A percentile compares a stretch with the other conserved stretches of the same genome.
These are phyloP conservation scores for Protobothrops flavoviridis DNA, from an alignment of 2,113 vertebrate species.

Conservation along the genomic window DNA sequence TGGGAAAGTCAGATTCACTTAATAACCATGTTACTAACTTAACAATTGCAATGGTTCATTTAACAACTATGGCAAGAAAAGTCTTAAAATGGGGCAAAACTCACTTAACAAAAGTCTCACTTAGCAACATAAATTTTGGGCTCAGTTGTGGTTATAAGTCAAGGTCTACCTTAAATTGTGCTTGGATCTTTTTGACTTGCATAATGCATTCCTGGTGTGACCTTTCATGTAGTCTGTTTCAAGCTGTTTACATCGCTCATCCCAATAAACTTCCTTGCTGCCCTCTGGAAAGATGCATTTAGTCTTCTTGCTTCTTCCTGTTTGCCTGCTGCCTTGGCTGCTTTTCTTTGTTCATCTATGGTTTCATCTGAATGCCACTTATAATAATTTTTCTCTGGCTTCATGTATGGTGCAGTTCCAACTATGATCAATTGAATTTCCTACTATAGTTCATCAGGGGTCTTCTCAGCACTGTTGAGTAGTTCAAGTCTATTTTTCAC, in stretches of 20 bases:
- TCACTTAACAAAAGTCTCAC: background rate
- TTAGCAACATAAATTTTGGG: background rate
- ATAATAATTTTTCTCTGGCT: background rate
- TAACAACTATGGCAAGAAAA: background rate
- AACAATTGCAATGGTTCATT: background rate
- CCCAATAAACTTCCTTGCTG: background rate
- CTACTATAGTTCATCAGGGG: background rate
- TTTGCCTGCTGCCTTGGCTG: background rate
- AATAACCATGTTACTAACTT: background rate
- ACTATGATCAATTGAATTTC: background rate
- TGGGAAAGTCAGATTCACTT: background rate
- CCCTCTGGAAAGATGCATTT: background rate
- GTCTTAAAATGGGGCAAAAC: background rate
- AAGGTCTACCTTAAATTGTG: background rate
- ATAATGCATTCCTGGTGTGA: background rate
- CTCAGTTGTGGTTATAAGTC: background rate
- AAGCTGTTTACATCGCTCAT: background rate
- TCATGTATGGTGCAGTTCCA: background rate
- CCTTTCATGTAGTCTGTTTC: background rate
- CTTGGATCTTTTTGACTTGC: background rate
- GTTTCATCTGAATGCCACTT: background rate
- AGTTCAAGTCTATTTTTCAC: background rate
- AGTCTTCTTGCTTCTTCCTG: background rate
- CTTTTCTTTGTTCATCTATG: background rate
- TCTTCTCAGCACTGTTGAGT: background rate